Evolutionary conservation across 2,113 vertebrate genomes (phyloP).

Genomic region (Azemiops feae): DNA sequence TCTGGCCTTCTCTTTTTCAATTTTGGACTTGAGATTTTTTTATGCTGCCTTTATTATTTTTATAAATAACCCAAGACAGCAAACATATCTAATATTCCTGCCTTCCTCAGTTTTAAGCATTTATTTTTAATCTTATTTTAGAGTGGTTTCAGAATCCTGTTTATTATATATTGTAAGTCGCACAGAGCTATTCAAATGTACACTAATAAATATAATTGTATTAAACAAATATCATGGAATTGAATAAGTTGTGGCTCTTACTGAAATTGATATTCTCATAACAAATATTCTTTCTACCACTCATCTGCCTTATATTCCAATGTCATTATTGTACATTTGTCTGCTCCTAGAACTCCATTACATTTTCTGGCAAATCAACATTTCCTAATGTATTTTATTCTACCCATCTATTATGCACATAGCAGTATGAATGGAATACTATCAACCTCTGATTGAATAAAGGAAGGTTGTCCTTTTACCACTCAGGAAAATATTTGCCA

Average conservation of each 20-base stretch:
- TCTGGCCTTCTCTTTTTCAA: neutral
- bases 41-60: neutral
- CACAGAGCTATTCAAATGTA: neutral
- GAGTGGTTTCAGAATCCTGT: neutral
- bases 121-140: neutral
- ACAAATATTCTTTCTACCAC: neutral
- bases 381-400: neutral
- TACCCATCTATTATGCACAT: neutral
- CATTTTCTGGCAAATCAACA: neutral
- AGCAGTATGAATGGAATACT: neutral
- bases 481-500: neutral
- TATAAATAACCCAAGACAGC: neutral
- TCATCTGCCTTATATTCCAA: neutral
- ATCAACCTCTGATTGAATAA: neutral
- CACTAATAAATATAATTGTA: neutral
- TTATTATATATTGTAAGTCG: neutral
- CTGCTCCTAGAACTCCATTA: neutral
- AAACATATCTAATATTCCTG: neutral
- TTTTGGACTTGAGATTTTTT: neutral
- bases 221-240: neutral
- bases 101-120: neutral
- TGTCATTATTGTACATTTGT: neutral
- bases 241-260: neutral
- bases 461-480: neutral
- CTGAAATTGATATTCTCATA: neutral